Conservation (phyloP, 2,888 invertebrate species). For the Synergus laeviventris region DNA sequence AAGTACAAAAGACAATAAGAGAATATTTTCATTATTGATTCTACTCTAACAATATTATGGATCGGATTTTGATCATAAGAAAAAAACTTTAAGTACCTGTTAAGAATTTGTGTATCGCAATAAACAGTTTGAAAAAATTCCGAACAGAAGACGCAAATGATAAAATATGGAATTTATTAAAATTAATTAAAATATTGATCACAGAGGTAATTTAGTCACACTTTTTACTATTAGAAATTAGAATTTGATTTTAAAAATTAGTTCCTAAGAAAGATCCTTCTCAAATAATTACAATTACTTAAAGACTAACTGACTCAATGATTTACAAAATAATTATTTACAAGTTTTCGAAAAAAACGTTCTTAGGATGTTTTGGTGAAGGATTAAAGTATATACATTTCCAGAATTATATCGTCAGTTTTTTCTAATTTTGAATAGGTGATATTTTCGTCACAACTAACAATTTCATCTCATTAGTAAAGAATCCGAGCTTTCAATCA, state of each 20-base stretch:
- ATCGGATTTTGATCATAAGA: not conserved
- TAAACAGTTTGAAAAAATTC: not conserved
- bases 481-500: conserved; percentile 24
- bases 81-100: not conserved
- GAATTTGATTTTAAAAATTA: not conserved
- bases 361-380: not conserved
- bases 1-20: not conserved
- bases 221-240: not conserved
- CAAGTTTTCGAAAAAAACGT: not conserved
- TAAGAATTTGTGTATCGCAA: not conserved
- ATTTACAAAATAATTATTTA: not conserved
- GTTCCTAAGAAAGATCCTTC: not conserved
- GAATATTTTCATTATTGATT: not conserved
- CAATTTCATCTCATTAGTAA: not conserved
- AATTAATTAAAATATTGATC: too few relatives aligned
- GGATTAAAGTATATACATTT: not conserved
- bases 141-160: not conserved
- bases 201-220: conserved; percentile 10
- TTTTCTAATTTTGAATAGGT: not conserved
- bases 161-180: not conserved
- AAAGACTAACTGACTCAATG: not conserved
- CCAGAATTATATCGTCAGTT: not conserved
- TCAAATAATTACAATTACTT: not conserved
- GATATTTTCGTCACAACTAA: not conserved
- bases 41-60: not conserved